Percentiles rank a stretch among this genome's conserved stretches.
Conservation (phyloP, 1,140 invertebrate species). For the Orchestia grillus region DNA sequence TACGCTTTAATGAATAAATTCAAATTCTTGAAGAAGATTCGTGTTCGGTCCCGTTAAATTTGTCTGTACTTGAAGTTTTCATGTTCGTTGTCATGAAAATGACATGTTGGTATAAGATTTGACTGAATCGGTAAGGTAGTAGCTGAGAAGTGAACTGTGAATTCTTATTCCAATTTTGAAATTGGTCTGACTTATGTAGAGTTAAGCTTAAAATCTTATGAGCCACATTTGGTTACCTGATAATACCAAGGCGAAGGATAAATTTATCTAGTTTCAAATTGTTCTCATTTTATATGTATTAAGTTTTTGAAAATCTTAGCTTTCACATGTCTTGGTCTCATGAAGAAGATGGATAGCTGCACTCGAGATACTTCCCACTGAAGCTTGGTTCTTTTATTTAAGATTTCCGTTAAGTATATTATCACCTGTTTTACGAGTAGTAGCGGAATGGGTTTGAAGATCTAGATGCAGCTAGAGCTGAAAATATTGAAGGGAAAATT, state of each 20-base stretch:
- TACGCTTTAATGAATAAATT: background rate
- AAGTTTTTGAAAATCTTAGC: background rate
- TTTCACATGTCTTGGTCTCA: background rate
- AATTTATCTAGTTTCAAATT: background rate
- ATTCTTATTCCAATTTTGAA: background rate
- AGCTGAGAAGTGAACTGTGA: background rate
- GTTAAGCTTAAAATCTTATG: background rate
- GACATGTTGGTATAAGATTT: background rate
- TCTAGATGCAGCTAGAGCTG: background rate
- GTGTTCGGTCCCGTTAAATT: background rate
- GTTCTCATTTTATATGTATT: background rate
- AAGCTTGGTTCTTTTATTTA: background rate
- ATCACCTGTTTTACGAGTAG: background rate
- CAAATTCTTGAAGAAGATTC: background rate
- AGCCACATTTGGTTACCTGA: background rate
- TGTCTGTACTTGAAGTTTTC: background rate
- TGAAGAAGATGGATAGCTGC: background rate
- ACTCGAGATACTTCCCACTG: background rate
- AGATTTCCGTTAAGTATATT: background rate
- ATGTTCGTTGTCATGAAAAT: background rate
- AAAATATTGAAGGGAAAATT: background rate
- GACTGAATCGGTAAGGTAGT: background rate
- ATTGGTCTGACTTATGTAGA: background rate
- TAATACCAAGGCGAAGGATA: background rate
- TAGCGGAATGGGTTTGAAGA: background rate